Evolutionary conservation across 2,113 vertebrate species (phyloP).

Genomic region (Epinephelus lanceolatus): DNA sequence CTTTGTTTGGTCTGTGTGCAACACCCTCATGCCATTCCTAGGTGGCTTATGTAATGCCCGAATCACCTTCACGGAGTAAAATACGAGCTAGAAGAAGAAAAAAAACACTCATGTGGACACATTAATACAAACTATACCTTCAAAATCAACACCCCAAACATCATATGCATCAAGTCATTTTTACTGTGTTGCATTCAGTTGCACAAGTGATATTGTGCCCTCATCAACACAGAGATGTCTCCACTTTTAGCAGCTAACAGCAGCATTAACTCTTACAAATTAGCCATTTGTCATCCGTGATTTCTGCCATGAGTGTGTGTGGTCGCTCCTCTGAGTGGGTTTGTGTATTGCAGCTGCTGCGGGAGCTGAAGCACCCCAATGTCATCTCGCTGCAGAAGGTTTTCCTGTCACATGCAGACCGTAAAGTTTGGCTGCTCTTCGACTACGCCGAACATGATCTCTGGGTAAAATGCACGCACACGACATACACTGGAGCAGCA

Average conservation of each 20-base stretch:
- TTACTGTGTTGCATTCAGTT: background rate
- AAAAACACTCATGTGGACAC: background rate
- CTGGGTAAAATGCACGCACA: slow-evolving; percentile 90
- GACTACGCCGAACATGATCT: slow-evolving; percentile 99
- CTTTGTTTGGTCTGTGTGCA: slow-evolving; percentile 57
- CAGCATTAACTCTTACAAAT: background rate
- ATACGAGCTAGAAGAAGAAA: background rate
- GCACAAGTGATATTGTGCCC: background rate
- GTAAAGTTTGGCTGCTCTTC: slow-evolving; percentile 99
- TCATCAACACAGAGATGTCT: background rate
- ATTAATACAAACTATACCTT: background rate
- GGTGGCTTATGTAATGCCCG: slow-evolving; percentile 26
- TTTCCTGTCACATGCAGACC: slow-evolving; percentile 98
- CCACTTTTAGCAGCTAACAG: background rate
- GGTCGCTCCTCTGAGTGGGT: slow-evolving; percentile 30
- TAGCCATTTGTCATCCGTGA: slow-evolving; percentile 16
- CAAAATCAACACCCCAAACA: background rate
- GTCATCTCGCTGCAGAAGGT: slow-evolving; percentile 99
- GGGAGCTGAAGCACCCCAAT: slow-evolving; percentile 98
- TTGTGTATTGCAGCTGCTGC: slow-evolving; percentile 91
- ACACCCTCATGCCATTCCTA: slow-evolving; percentile 30
- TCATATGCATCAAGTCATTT: background rate
- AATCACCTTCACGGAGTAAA: slow-evolving; percentile 26
- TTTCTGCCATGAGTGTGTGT: slow-evolving; percentile 24
- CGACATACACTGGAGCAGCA: slow-evolving; percentile 11